Evolutionary conservation across 2,888 invertebrate species (phyloP).

Genomic region (Drosophila mimetica): DNA sequence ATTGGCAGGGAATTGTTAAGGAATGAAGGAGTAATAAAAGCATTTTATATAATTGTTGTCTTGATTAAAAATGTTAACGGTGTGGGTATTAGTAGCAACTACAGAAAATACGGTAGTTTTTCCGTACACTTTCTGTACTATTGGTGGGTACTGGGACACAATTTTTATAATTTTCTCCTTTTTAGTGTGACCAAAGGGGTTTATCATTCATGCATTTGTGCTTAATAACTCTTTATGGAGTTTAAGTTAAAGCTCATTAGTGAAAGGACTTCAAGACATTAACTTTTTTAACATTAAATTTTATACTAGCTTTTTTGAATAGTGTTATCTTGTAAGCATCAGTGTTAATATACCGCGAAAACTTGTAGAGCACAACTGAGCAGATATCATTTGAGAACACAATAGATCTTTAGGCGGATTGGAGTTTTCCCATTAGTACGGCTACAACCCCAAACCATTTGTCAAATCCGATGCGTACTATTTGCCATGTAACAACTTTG

Average conservation of each 20-base stretch:
- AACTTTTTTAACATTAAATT: too few species aligned
- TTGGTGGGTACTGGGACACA: not conserved
- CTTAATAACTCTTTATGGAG: too few species aligned
- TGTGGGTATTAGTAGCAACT: too few species aligned
- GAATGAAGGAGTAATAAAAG: not conserved
- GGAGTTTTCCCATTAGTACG: constrained; percentile 9
- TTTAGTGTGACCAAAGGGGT: not conserved
- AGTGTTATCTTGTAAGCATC: not conserved
- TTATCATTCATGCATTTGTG: not conserved
- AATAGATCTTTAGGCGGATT: constrained; percentile 13
- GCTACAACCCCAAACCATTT: constrained; percentile 48
- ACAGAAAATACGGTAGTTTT: too few species aligned
- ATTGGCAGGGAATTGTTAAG: not conserved
- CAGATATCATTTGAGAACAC: not conserved
- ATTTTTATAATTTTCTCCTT: not conserved
- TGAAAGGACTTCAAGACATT: too few species aligned
- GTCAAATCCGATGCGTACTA: constrained; percentile 67
- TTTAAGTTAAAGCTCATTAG: too few species aligned
- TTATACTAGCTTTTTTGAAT: too few species aligned
- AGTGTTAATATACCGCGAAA: not conserved
- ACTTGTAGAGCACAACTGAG: constrained; percentile 2
- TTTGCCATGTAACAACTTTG: constrained; percentile 50
- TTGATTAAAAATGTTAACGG: too few species aligned
- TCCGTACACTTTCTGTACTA: too few species aligned
- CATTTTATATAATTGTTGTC: not conserved